phyloP scores from a whole-genome alignment of 2,888 invertebrate species.

The Drosophila ustulata region DNA sequence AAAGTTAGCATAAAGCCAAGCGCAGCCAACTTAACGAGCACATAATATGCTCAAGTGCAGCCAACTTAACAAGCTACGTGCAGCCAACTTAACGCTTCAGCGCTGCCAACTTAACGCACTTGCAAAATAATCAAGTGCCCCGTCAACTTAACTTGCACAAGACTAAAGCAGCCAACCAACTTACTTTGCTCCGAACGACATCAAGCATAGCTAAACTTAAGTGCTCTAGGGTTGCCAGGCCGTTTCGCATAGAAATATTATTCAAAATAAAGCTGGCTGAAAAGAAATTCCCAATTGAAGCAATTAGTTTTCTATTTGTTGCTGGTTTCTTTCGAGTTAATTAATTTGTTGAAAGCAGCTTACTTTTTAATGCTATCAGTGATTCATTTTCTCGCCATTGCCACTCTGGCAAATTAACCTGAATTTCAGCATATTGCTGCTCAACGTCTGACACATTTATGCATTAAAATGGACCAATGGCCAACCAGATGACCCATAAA shows the following conservation, averaged over 20 bases:
- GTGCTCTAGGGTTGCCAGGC: neutral
- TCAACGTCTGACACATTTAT: slow-evolving; percentile 17
- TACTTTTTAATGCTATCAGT: slow-evolving; percentile 1
- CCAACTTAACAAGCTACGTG: slow-evolving; percentile 5
- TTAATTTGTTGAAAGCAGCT: slow-evolving; percentile 55
- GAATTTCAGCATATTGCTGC: slow-evolving; percentile 14
- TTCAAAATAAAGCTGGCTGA: too few relatives aligned
- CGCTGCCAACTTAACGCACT: slow-evolving; percentile 26
- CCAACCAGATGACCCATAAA: neutral
- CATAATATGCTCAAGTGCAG: slow-evolving; percentile 7
- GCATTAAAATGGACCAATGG: neutral
- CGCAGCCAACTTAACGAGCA: slow-evolving; percentile 13
- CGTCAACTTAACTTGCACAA: slow-evolving; percentile 17
- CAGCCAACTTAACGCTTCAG: slow-evolving; percentile 18
- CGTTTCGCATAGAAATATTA: neutral
- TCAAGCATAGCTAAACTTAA: neutral
- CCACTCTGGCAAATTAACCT: slow-evolving; percentile 49
- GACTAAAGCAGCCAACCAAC: slow-evolving; percentile 7
- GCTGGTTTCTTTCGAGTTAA: slow-evolving; percentile 50
- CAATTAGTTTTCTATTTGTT: slow-evolving; percentile 18
- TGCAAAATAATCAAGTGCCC: slow-evolving; percentile 13
- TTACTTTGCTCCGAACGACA: slow-evolving; percentile 1
- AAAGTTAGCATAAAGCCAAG: slow-evolving; percentile 1
- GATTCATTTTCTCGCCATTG: neutral
- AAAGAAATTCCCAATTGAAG: slow-evolving; percentile 18